Percentiles rank a stretch among this genome's conserved stretches.
These are phyloP conservation scores for Digitonthophagus gazella DNA, from an alignment of 2,888 invertebrate species.

Conservation along the genomic window DNA sequence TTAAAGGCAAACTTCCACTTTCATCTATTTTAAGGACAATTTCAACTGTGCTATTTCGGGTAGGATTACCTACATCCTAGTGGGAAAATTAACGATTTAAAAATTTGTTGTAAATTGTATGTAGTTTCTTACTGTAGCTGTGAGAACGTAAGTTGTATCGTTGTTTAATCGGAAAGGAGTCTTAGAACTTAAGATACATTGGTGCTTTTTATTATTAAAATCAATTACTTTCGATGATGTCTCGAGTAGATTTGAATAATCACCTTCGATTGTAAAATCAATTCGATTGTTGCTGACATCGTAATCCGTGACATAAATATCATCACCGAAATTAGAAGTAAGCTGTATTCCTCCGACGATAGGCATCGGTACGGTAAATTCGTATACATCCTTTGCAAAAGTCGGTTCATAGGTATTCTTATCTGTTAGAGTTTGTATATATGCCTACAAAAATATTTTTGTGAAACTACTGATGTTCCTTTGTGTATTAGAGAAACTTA, in stretches of 20 bases:
- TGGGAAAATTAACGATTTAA: conserved; percentile 13
- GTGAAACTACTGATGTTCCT: too few species aligned
- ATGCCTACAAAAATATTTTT: neutral
- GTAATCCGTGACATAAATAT: conserved; percentile 53
- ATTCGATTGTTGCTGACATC: conserved; percentile 54
- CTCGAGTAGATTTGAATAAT: conserved; percentile 21
- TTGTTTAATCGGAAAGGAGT: conserved; percentile 29
- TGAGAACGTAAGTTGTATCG: conserved; percentile 32
- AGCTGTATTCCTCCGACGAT: conserved; percentile 43
- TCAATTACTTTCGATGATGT: neutral
- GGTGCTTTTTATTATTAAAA: conserved; percentile 30
- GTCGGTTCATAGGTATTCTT: conserved; percentile 55
- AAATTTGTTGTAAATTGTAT: too few species aligned
- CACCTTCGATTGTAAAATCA: conserved; percentile 35
- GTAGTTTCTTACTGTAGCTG: conserved; percentile 43
- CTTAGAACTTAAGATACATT: conserved; percentile 33
- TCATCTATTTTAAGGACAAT: conserved; percentile 49
- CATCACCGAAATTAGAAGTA: conserved; percentile 47
- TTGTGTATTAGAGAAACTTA: too few species aligned
- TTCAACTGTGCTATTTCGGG: conserved; percentile 21
- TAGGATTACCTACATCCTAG: conserved; percentile 34
- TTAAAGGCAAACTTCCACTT: conserved; percentile 51
- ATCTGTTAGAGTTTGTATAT: conserved; percentile 47
- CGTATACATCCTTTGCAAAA: conserved; percentile 47
- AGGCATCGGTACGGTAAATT: conserved; percentile 54